phyloP scores from a whole-genome alignment of 2,888 invertebrate species.

The Habrosyne pyritoides region DNA sequence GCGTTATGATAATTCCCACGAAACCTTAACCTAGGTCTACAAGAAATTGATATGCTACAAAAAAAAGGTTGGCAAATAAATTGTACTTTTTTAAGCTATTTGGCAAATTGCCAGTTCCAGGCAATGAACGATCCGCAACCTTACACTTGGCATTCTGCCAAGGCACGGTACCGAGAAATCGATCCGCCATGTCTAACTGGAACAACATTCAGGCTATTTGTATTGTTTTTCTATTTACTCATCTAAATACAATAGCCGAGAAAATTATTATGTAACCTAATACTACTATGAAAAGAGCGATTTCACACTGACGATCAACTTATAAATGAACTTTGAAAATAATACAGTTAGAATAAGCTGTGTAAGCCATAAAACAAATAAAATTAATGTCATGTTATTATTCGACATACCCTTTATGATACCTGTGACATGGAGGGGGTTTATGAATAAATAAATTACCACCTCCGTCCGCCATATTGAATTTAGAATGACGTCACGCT shows the following conservation, averaged over 20 bases:
- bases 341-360: too few species aligned
- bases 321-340: too few species aligned
- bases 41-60: not conserved
- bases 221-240: slow-evolving; percentile 12
- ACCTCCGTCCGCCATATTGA: too few species aligned
- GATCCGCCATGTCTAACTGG: slow-evolving; percentile 30
- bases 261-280: not conserved
- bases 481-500: too few species aligned
- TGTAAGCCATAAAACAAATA: too few species aligned
- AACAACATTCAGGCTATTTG: slow-evolving; percentile 26
- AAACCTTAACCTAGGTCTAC: not conserved
- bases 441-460: too few species aligned
- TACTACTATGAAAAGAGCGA: not conserved
- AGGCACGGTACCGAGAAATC: slow-evolving; percentile 36
- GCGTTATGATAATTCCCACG: not conserved
- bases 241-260: slow-evolving; percentile 9
- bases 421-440: too few species aligned
- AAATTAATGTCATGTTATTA: too few species aligned
- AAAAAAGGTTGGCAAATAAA: not conserved
- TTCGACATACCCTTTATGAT: too few species aligned
- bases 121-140: slow-evolving; percentile 42
- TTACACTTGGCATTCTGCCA: slow-evolving; percentile 51
- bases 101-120: slow-evolving; percentile 44
- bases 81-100: slow-evolving; percentile 19
- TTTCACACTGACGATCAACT: not conserved